phyloP scores from a whole-genome alignment of 2,113 vertebrate species.

The Gnathonemus longibarbis region DNA sequence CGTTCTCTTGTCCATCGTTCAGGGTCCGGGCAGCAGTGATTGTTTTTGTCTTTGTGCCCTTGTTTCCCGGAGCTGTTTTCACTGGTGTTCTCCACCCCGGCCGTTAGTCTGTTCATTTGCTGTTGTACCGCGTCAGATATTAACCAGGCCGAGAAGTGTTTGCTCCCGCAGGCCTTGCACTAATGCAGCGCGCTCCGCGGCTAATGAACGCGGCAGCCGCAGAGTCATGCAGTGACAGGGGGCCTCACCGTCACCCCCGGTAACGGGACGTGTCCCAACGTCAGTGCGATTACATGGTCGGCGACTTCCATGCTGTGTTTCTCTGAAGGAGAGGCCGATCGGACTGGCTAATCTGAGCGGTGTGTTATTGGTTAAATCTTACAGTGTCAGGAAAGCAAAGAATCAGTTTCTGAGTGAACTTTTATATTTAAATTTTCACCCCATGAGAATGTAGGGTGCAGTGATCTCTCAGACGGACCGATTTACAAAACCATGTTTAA shows the following conservation, averaged over 20 bases:
- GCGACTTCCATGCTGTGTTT: too few relatives aligned
- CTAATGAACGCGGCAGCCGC: not conserved
- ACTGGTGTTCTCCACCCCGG: not conserved
- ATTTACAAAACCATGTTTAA: not conserved
- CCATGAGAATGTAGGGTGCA: not conserved
- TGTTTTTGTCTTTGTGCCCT: not conserved
- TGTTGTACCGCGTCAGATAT: not conserved
- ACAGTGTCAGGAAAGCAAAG: not conserved
- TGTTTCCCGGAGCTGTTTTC: not conserved
- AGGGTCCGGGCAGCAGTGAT: not conserved
- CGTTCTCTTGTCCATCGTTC: not conserved
- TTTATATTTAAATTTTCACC: not conserved
- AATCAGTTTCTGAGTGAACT: not conserved
- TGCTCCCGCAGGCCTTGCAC: not conserved
- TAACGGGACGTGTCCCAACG: not conserved
- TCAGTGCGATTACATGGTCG: not conserved
- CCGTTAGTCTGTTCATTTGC: not conserved
- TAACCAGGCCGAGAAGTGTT: not conserved
- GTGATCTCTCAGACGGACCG: not conserved
- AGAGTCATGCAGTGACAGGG: not conserved
- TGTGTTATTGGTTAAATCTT: not conserved
- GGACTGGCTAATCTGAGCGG: not conserved
- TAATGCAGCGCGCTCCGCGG: not conserved
- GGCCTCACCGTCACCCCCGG: not conserved
- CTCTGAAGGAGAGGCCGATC: not conserved